Evolutionary conservation across 1,140 invertebrate genomes (phyloP).

Genomic region (Elysia chlorotica): DNA sequence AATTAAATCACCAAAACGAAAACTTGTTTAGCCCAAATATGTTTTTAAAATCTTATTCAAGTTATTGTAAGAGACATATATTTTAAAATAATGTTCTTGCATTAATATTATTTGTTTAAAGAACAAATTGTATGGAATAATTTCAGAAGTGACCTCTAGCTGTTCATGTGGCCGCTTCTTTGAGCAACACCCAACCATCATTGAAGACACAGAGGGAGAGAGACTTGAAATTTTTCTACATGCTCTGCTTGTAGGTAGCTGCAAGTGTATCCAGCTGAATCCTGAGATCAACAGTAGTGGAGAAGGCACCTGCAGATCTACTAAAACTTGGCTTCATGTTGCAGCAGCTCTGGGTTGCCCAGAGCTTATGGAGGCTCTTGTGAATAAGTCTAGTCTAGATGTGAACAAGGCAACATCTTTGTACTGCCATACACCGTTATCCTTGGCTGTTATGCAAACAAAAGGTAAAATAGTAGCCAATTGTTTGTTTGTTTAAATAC

Average conservation of each 20-base stretch:
- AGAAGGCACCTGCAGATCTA: too few relatives aligned
- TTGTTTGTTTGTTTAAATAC: too few relatives aligned
- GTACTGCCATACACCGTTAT: neutral
- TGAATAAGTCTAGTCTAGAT: neutral
- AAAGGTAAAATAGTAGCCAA: neutral
- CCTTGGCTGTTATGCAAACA: constrained; percentile 18
- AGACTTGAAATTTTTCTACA: constrained; percentile 8
- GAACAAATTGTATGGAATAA: too few relatives aligned
- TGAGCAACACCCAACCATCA: constrained; percentile 28
- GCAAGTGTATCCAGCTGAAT: constrained; percentile 18
- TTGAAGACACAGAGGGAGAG: constrained; percentile 21
- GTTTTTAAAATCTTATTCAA: too few relatives aligned
- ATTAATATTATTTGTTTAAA: too few relatives aligned
- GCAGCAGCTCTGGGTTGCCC: constrained; percentile 2
- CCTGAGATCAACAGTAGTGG: neutral
- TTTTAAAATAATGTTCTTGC: too few relatives aligned
- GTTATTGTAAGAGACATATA: too few relatives aligned
- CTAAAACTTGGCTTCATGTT: constrained; percentile 9
- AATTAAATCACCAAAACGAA: too few relatives aligned
- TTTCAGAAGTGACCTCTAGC: neutral
- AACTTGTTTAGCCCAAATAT: too few relatives aligned
- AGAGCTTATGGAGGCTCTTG: neutral
- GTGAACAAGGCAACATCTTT: constrained; percentile 6
- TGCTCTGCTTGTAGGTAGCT: constrained; percentile 13
- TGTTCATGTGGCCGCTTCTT: constrained; percentile 32